These are phyloP conservation scores for Drosophila santomea DNA, from an alignment of 1,140 invertebrate genomes.

Conservation along the genomic window DNA sequence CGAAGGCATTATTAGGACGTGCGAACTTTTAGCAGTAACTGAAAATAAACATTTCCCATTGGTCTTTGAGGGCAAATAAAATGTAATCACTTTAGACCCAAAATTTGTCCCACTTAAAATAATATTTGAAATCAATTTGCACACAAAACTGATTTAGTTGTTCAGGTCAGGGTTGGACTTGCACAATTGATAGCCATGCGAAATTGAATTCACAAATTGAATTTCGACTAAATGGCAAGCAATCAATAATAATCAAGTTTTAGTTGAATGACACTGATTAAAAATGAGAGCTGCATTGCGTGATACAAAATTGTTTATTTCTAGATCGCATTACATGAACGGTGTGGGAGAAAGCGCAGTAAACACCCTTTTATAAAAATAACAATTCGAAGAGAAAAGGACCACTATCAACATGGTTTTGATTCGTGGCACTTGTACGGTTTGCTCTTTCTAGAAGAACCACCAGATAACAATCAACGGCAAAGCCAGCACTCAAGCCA, in stretches of 20 bases:
- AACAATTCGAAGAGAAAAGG: slow-evolving; percentile 23
- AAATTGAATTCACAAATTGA: slow-evolving; percentile 22
- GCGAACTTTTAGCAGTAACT: neutral
- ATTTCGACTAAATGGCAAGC: slow-evolving; percentile 14
- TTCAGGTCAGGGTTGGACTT: neutral
- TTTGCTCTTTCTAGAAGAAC: slow-evolving; percentile 31
- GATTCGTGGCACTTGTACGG: slow-evolving; percentile 41
- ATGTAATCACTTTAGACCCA: neutral
- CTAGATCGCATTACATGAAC: slow-evolving; percentile 7
- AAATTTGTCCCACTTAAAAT: neutral
- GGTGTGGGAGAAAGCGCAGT: slow-evolving; percentile 6
- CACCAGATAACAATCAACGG: slow-evolving; percentile 46
- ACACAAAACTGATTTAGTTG: neutral
- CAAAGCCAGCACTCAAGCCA: slow-evolving; percentile 34
- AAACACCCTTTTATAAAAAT: slow-evolving; percentile 6
- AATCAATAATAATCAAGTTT: slow-evolving; percentile 25
- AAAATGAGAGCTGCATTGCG: slow-evolving; percentile 17
- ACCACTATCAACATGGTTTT: slow-evolving; percentile 49
- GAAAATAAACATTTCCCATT: neutral
- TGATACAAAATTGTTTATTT: slow-evolving; percentile 3
- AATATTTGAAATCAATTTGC: neutral
- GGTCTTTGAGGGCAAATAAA: neutral
- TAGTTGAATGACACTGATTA: neutral
- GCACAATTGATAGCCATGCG: neutral
- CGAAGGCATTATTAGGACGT: too few species aligned